Evolutionary conservation across 2,888 invertebrate genomes (phyloP), one percentile per base, ranked within the genome.

Genomic region (Notodonta dromedarius): DNA sequence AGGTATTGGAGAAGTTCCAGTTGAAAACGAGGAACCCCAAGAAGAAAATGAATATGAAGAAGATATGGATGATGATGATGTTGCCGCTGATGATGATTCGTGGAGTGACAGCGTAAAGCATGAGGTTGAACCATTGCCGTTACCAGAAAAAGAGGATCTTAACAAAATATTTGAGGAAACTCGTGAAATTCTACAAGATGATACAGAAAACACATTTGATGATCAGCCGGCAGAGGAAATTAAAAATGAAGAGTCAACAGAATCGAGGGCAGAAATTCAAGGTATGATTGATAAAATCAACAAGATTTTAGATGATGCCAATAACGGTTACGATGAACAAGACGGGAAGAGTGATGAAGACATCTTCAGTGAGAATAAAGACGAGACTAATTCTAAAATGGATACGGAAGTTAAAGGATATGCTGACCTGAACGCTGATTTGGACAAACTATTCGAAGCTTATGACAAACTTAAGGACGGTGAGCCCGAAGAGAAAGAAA

Each of bases 401-500:
- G 86, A 86, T 32, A 79, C 77, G 0, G 79, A 80, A 2, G 79
- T 82, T 6, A 79, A 84, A 67, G 80, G 78, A 3, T 82, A 84
- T 56, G 70, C 70, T 24, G 88, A 90, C 59, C 73, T 91, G 9
- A 79, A 86, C 62, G 77, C 76, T 16, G 87, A 91, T 66, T 79
- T 90, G 44, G 78, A 83, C 14, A 80, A 83, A 60, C 67, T 91
- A 39, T 78, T 86, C 60, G 82, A 82, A 57, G 86, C 85, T 13
- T 69, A 84, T 58, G 73, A 82, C 12, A 86, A 89, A 71, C 73
- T 90, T 11, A 71, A 66, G 14, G 67, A 74, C 42, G 73, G 78
- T 13, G 65, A 62, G 8, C 61, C 73, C 5, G 64, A 73, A 9
- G 62, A 71, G 0, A 65, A 60, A n/a, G 62, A 63, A 40, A 62